Percentiles rank a stretch among this genome's conserved stretches.
These are phyloP conservation scores for Odobenus rosmarus DNA, from an alignment of 2,113 vertebrate genomes.

Conservation along the genomic window DNA sequence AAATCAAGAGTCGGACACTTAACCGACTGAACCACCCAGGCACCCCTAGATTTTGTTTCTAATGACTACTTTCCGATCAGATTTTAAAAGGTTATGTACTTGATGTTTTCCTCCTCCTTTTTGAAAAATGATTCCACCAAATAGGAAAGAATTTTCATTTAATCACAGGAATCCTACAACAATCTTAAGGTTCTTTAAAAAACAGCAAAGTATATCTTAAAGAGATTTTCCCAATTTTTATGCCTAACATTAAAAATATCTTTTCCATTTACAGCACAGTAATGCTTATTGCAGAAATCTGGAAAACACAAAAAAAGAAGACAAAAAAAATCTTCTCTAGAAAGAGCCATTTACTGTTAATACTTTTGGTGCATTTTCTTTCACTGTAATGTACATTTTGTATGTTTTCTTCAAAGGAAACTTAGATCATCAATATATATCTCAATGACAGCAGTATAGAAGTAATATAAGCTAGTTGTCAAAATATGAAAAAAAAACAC, in stretches of 20 bases:
- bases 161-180: neutral
- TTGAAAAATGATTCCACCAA: neutral
- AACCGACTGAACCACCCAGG: neutral
- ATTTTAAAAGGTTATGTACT: neutral
- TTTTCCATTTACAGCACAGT: neutral
- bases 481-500: conserved; percentile 6
- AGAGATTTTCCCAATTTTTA: neutral
- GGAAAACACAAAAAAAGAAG: neutral
- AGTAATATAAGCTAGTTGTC: neutral
- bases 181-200: neutral
- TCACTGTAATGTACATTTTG: neutral
- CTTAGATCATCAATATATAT: neutral
- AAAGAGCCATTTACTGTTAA: neutral
- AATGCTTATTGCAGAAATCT: neutral
- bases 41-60: neutral
- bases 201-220: neutral
- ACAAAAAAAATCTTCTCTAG: neutral
- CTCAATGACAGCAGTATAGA: neutral
- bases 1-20: neutral
- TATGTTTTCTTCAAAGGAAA: neutral
- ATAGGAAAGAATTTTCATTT: neutral
- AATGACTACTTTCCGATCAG: neutral
- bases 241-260: neutral
- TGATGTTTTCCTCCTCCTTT: neutral
- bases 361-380: neutral